Evolutionary conservation across 1,140 invertebrate species (phyloP).

Genomic region (Xylocopa sonorina): DNA sequence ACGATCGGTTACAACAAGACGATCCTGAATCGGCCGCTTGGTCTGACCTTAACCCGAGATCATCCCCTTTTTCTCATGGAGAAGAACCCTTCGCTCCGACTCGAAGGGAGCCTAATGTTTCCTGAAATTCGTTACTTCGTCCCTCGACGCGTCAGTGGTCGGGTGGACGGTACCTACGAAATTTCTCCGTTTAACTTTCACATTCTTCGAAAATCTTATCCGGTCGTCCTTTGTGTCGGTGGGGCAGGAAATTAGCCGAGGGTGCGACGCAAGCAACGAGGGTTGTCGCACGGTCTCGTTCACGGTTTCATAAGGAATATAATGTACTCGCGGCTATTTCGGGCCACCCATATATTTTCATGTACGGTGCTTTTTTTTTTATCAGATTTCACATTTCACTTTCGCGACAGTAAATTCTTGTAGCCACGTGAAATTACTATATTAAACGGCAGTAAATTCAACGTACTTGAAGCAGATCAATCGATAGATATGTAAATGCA

Average conservation of each 20-base stretch:
- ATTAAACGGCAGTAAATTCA: too few relatives aligned
- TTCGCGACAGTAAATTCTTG: too few relatives aligned
- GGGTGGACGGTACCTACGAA: not conserved
- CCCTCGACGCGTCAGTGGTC: not conserved
- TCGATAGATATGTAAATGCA: too few relatives aligned
- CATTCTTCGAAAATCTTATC: slow-evolving; percentile 32
- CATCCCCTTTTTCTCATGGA: slow-evolving; percentile 37
- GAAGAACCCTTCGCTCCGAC: slow-evolving; percentile 12
- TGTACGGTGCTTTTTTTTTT: too few relatives aligned
- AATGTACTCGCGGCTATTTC: too few relatives aligned
- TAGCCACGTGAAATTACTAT: too few relatives aligned
- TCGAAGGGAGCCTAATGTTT: slow-evolving; percentile 46
- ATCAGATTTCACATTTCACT: too few relatives aligned
- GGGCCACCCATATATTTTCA: too few relatives aligned
- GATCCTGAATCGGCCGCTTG: slow-evolving; percentile 50
- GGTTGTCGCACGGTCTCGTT: not conserved
- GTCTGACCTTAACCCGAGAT: slow-evolving; percentile 71
- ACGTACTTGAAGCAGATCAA: too few relatives aligned
- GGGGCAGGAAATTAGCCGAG: not conserved
- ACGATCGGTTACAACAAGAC: slow-evolving; percentile 45
- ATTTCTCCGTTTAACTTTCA: slow-evolving; percentile 29
- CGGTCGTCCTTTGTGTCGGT: not conserved
- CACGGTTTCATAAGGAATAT: not conserved
- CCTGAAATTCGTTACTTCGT: slow-evolving; percentile 54
- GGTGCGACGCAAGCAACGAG: too few relatives aligned